A percentile compares a stretch with the other conserved stretches of the same genome.
phyloP scores from a whole-genome alignment of 2,888 invertebrate genomes.

The Melieria omissa region DNA sequence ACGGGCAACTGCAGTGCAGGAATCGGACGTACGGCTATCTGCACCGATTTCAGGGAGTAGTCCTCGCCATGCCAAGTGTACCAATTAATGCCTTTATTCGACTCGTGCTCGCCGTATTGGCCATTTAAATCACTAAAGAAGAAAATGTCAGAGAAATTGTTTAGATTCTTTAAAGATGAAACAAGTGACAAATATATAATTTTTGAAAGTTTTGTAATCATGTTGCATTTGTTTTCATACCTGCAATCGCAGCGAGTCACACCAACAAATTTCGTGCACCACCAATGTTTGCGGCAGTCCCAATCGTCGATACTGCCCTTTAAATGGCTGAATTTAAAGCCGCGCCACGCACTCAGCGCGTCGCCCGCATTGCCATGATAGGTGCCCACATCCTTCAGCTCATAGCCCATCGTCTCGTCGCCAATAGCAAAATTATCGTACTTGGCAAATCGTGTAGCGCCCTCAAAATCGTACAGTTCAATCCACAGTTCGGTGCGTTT shows the following conservation, averaged over 20 bases:
- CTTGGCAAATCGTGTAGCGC: slow-evolving; percentile 70
- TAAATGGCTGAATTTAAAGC: slow-evolving; percentile 75
- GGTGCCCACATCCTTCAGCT: slow-evolving; percentile 73
- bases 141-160: background rate
- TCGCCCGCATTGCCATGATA: slow-evolving; percentile 76
- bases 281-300: slow-evolving; percentile 64
- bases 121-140: slow-evolving; percentile 45
- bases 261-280: too few species aligned
- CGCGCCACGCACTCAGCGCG: slow-evolving; percentile 75
- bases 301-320: slow-evolving; percentile 77
- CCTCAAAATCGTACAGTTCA: slow-evolving; percentile 72
- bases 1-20: too few species aligned
- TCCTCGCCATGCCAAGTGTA: slow-evolving; percentile 39
- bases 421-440: slow-evolving; percentile 75
- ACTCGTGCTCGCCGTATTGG: slow-evolving; percentile 21
- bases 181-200: too few species aligned
- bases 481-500: slow-evolving; percentile 70
- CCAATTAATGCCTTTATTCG: slow-evolving; percentile 44
- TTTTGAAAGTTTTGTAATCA: too few species aligned
- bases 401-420: slow-evolving; percentile 73
- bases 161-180: too few species aligned
- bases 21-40: slow-evolving; percentile 41
- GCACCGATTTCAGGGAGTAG: slow-evolving; percentile 44
- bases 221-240: too few species aligned
- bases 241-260: too few species aligned